Evolutionary conservation across 2,888 invertebrate genomes (phyloP).

Genomic region (Phlogophora meticulosa): DNA sequence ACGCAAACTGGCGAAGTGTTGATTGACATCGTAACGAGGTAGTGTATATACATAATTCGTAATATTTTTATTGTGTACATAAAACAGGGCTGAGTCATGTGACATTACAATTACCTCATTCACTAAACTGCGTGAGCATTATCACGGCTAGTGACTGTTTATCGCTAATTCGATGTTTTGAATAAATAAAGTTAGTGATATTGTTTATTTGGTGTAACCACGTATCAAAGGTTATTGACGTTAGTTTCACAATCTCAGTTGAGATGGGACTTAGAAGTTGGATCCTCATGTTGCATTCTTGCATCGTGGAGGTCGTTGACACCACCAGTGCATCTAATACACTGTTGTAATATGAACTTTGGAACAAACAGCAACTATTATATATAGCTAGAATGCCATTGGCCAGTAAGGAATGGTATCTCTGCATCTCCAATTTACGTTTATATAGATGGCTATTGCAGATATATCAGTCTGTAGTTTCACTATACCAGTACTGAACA

Average conservation of each 20-base stretch:
- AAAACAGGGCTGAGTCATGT: conserved; percentile 71
- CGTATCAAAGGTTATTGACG: conserved; percentile 65
- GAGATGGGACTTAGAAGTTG: conserved; percentile 36
- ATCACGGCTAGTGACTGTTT: conserved; percentile 65
- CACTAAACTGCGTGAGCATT: conserved; percentile 65
- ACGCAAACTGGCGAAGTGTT: conserved; percentile 88
- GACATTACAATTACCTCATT: conserved; percentile 70
- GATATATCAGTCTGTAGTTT: not conserved
- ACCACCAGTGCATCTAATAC: conserved; percentile 34
- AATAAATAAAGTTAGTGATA: conserved; percentile 61
- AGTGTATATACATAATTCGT: conserved; percentile 70
- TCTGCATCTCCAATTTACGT: conserved; percentile 27
- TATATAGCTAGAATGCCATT: conserved; percentile 7
- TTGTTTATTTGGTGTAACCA: conserved; percentile 52
- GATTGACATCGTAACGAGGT: conserved; percentile 89
- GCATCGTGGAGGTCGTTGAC: conserved; percentile 61
- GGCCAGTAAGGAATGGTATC: conserved; percentile 14
- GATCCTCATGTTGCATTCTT: conserved; percentile 48
- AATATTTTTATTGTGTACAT: conserved; percentile 67
- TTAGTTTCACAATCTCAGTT: conserved; percentile 49
- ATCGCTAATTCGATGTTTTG: conserved; percentile 61
- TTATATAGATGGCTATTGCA: not conserved
- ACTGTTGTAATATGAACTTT: conserved; percentile 35
- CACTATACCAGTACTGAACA: not conserved
- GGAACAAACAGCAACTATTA: conserved; percentile 1